A percentile compares a stretch with the other conserved stretches of the same genome.
Evolutionary conservation across 2,113 vertebrate species (phyloP).

Genomic region (Camelus bactrianus): DNA sequence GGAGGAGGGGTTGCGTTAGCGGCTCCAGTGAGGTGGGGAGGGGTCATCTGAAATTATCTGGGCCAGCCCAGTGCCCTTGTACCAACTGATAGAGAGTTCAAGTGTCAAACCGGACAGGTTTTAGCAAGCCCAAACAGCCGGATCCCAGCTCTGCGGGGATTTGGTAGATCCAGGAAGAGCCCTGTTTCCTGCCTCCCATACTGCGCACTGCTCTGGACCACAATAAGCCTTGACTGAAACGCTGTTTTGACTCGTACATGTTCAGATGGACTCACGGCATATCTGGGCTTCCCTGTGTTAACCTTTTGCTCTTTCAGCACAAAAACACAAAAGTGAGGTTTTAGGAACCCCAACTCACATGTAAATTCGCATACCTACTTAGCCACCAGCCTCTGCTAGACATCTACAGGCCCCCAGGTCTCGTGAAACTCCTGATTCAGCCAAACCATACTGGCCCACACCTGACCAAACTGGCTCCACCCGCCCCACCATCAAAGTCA

Average conservation of each 20-base stretch:
- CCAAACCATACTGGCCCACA: slow-evolving; percentile 39
- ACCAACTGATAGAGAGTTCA: not conserved
- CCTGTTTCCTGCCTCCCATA: slow-evolving; percentile 25
- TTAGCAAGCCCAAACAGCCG: not conserved
- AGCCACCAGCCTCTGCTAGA: slow-evolving; percentile 62
- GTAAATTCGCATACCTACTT: not conserved
- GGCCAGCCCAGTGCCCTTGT: not conserved
- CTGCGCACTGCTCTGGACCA: not conserved
- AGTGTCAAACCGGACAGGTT: not conserved
- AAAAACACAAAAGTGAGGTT: slow-evolving; percentile 54
- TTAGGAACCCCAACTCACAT: slow-evolving; percentile 30
- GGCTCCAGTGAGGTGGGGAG: not conserved
- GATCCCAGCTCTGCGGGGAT: slow-evolving; percentile 3
- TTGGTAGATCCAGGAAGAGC: slow-evolving; percentile 36
- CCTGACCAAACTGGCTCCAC: slow-evolving; percentile 14
- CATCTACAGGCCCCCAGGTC: slow-evolving; percentile 13
- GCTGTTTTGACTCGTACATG: not conserved
- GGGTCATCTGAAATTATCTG: not conserved
- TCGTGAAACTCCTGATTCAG: slow-evolving; percentile 48
- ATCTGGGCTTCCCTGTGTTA: not conserved
- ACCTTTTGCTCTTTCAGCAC: slow-evolving; percentile 44
- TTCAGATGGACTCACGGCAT: not conserved
- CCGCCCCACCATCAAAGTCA: slow-evolving; percentile 50
- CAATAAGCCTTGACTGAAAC: not conserved
- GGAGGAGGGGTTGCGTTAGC: not conserved